phyloP scores from a whole-genome alignment of 2,113 vertebrate genomes.

The Dipodomys spectabilis region DNA sequence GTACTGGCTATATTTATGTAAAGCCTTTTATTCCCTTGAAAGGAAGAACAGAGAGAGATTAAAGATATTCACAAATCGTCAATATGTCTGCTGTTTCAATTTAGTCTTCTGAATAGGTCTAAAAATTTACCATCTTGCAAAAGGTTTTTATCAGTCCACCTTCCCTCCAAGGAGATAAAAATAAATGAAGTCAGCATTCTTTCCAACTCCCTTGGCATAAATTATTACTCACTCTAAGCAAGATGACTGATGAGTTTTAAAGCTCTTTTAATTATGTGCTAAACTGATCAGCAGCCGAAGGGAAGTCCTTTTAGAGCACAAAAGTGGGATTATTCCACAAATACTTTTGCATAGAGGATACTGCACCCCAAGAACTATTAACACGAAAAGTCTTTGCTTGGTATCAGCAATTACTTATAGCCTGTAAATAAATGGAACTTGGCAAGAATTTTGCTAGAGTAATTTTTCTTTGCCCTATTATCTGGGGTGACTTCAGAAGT shows the following conservation, averaged over 20 bases:
- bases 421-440: neutral
- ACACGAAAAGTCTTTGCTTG: neutral
- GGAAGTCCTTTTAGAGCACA: conserved; percentile 38
- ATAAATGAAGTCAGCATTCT: conserved; percentile 77
- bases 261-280: conserved; percentile 79
- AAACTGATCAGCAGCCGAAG: conserved; percentile 72
- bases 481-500: neutral
- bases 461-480: neutral
- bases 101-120: conserved; percentile 58
- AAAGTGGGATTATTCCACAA: conserved; percentile 5
- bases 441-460: conserved; percentile 32
- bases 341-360: neutral
- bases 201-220: conserved; percentile 71
- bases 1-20: conserved; percentile 1
- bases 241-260: conserved; percentile 77
- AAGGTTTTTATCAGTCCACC: conserved; percentile 61
- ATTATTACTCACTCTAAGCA: conserved; percentile 77
- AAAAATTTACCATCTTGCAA: conserved; percentile 51
- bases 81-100: conserved; percentile 58
- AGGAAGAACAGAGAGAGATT: conserved; percentile 6
- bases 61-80: conserved; percentile 56
- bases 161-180: conserved; percentile 75
- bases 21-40: neutral
- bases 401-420: neutral
- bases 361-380: neutral